Evolutionary conservation across 2,888 invertebrate genomes (phyloP), one percentile per base, ranked within the genome.

Genomic region (Folsomia manolachei): DNA sequence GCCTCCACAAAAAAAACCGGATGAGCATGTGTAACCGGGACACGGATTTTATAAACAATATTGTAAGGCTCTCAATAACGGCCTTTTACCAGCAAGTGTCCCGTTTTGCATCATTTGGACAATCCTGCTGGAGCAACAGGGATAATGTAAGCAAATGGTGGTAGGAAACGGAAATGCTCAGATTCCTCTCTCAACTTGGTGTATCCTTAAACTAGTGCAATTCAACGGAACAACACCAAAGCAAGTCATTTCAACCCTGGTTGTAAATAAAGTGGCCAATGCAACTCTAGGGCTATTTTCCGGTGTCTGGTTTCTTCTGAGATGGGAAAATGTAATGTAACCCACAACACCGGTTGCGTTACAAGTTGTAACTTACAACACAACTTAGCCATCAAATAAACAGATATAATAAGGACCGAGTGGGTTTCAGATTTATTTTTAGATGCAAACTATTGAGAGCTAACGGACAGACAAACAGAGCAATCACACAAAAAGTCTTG

Each of bases 101-200:
- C 56, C 1, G 51, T 66, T 66, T 24, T 56, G 39, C 24, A 53
- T 24, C 66, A 39, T 61, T 51, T 62, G 60, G 69, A 69, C 60
- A 69, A 62, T 70, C 63, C 39, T 39, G 39, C 39, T 39, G 7
- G 39, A 39, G 14, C 4, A 67, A n/a, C 56, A 56, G n/a, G 19
- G 18, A 4, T n/a, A n/a, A n/a, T n/a, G n/a, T 14, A 56, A 56
- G 21, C 56, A 56, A 19, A 19, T 21, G 21, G 56, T 56, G 56
- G 69, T 78, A 75, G 79, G 80, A 80, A 80, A 78, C 80, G 80
- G 80, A 79, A 79, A 79, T 77, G 76, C 79, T 76, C 74, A 75
- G 69, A 75, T 72, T 73, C 73, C 71, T 74, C 72, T 53, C 64
- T 56, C 25, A 63, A 63, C 63, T 23, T 26, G n/a, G 63, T 56